Evolutionary conservation across 2,888 invertebrate species (phyloP).

Genomic region (Elmis aenea): DNA sequence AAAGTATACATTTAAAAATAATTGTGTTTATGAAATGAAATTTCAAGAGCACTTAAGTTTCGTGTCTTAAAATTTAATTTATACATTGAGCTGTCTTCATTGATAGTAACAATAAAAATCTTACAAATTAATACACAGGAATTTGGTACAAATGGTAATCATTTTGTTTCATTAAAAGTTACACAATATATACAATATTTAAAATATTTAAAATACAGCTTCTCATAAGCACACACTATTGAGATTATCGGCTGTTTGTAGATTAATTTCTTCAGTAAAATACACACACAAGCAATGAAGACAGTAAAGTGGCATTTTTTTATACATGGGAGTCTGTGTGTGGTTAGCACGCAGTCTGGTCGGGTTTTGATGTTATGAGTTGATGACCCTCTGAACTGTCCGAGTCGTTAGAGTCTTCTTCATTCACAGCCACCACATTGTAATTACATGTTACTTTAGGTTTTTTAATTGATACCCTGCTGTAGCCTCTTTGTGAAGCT

Average conservation of each 20-base stretch:
- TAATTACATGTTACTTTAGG: slow-evolving; percentile 48
- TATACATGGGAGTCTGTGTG: slow-evolving; percentile 25
- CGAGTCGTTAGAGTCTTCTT: slow-evolving; percentile 43
- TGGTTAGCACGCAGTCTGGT: slow-evolving; percentile 41
- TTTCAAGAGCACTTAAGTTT: slow-evolving; percentile 50
- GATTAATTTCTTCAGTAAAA: slow-evolving; percentile 18
- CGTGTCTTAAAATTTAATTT: slow-evolving; percentile 42
- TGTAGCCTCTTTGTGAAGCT: slow-evolving; percentile 40
- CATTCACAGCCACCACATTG: slow-evolving; percentile 46
- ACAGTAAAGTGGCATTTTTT: slow-evolving; percentile 35
- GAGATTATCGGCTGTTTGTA: no score
- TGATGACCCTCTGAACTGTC: slow-evolving; percentile 43
- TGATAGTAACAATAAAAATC: slow-evolving; percentile 34
- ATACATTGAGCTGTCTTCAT: slow-evolving; percentile 41
- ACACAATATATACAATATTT: slow-evolving; percentile 25
- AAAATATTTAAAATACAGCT: no score
- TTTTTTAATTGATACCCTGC: slow-evolving; percentile 46
- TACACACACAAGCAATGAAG: slow-evolving; percentile 40
- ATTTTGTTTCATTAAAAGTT: slow-evolving; percentile 29
- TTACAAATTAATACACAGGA: slow-evolving; percentile 36
- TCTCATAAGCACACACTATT: no score
- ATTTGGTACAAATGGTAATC: slow-evolving; percentile 44
- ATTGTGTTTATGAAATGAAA: slow-evolving; percentile 47
- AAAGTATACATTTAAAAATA: slow-evolving; percentile 49
- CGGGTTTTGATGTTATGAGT: slow-evolving; percentile 36